A percentile compares a stretch with the other conserved stretches of the same genome.
Evolutionary conservation across 2,888 invertebrate genomes (phyloP).

Genomic region (Heliconius erato): DNA sequence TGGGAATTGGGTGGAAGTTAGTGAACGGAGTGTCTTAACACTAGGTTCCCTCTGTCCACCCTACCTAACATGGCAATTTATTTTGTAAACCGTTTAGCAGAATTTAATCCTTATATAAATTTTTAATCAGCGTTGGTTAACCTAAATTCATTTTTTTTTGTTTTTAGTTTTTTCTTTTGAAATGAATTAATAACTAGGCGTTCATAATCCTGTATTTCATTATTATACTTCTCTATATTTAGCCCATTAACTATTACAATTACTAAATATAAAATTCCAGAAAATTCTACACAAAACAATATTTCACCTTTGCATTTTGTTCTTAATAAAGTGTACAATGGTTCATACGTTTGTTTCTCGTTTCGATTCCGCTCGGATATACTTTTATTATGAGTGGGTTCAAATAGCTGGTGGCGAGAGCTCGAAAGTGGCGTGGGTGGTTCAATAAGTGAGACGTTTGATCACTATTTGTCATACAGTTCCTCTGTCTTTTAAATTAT

Average conservation of each 20-base stretch:
- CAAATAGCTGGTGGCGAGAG: slow-evolving; percentile 34
- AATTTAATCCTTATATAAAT: not conserved
- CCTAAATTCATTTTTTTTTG: not conserved
- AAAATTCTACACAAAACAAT: not conserved
- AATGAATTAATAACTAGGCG: not conserved
- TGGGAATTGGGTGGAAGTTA: too few relatives aligned
- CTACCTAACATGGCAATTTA: too few relatives aligned
- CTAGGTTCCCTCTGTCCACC: too few relatives aligned
- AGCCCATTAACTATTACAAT: not conserved
- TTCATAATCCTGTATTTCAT: not conserved
- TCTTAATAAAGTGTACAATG: not conserved
- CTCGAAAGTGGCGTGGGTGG: slow-evolving; percentile 46
- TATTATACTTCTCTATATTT: not conserved
- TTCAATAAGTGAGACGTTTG: slow-evolving; percentile 20
- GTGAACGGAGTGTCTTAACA: too few relatives aligned
- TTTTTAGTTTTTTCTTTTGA: too few relatives aligned
- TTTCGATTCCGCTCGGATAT: slow-evolving; percentile 33
- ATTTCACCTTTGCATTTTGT: not conserved
- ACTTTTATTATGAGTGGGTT: slow-evolving; percentile 46
- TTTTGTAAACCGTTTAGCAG: not conserved
- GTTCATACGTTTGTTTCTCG: slow-evolving; percentile 27
- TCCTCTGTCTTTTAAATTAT: slow-evolving; percentile 1
- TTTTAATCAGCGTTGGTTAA: not conserved
- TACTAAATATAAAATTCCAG: not conserved
- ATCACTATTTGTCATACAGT: slow-evolving; percentile 19